Evolutionary conservation across 2,797 vertebrate genomes (phyloP).

Genomic region (Dendrocincla tyrannina): DNA sequence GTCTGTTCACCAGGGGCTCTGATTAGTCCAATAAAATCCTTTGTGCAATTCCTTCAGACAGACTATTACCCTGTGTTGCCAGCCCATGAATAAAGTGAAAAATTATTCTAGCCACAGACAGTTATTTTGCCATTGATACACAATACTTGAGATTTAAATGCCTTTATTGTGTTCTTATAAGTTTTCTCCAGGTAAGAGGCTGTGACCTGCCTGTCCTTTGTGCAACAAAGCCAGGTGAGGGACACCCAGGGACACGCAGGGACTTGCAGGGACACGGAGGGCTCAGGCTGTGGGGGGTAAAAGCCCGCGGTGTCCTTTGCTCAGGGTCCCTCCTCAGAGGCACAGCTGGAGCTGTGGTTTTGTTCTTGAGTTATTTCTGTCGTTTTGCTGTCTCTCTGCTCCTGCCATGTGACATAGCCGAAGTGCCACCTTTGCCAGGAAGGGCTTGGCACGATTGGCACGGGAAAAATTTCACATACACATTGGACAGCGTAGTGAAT

Average conservation of each 20-base stretch:
- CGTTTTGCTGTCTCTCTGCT: background rate
- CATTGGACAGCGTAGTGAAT: background rate
- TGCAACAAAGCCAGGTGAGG: background rate
- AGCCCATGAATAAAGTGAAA: constrained; percentile 4
- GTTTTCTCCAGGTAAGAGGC: background rate
- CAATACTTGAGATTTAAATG: background rate
- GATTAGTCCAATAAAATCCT: constrained; percentile 43
- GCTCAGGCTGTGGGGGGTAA: background rate
- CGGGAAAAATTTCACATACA: background rate
- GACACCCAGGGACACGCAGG: background rate
- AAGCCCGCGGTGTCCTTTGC: background rate
- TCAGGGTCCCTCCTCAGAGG: background rate
- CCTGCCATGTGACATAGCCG: background rate
- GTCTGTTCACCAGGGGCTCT: constrained; percentile 38
- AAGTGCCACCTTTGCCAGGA: background rate
- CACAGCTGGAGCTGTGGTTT: background rate
- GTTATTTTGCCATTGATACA: constrained; percentile 26
- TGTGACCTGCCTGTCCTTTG: background rate
- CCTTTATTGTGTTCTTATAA: background rate
- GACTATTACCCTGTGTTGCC: background rate
- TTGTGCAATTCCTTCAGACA: constrained; percentile 34
- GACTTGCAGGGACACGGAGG: background rate
- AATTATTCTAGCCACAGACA: constrained; percentile 11
- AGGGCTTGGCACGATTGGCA: background rate
- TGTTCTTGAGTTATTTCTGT: background rate